phyloP scores from a whole-genome alignment of 2,113 vertebrate species.

The Syngnathus scovelli region DNA sequence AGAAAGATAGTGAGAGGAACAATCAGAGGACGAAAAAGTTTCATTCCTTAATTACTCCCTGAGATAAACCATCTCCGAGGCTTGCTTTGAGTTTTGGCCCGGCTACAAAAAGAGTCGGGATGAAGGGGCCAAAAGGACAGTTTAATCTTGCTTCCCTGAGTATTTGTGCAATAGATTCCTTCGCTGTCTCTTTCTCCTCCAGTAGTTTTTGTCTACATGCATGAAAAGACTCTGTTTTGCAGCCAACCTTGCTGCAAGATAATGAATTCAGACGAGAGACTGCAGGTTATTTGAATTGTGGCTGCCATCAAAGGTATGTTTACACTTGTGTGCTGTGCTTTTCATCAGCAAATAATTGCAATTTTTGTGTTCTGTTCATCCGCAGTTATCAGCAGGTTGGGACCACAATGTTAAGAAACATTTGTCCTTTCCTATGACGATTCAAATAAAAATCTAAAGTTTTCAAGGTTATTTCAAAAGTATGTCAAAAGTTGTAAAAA shows the following conservation, averaged over 20 bases:
- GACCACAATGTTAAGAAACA: not conserved
- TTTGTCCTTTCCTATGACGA: not conserved
- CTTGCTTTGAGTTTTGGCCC: constrained; percentile 41
- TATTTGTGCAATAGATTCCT: constrained; percentile 37
- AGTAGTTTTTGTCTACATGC: constrained; percentile 14
- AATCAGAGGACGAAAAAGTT: constrained; percentile 41
- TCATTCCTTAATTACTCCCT: constrained; percentile 63
- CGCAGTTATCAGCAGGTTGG: not conserved
- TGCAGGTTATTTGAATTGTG: constrained; percentile 23
- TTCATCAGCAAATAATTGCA: not conserved
- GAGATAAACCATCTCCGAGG: constrained; percentile 54
- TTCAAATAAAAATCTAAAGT: not conserved
- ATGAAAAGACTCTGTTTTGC: constrained; percentile 10
- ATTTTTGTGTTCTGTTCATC: not conserved
- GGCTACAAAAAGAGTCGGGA: constrained; percentile 47
- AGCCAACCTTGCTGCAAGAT: constrained; percentile 18
- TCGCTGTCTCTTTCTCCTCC: constrained; percentile 34
- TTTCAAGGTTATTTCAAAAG: not conserved
- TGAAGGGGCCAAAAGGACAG: constrained; percentile 42
- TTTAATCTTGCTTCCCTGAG: constrained; percentile 51
- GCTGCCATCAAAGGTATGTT: not conserved
- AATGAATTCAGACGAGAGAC: constrained; percentile 25
- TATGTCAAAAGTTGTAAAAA: too few species aligned
- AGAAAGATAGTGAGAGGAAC: constrained; percentile 29
- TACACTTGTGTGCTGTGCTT: not conserved